Conservation (phyloP, 2,797 vertebrate genomes). For the Takifugu ocellatus region DNA sequence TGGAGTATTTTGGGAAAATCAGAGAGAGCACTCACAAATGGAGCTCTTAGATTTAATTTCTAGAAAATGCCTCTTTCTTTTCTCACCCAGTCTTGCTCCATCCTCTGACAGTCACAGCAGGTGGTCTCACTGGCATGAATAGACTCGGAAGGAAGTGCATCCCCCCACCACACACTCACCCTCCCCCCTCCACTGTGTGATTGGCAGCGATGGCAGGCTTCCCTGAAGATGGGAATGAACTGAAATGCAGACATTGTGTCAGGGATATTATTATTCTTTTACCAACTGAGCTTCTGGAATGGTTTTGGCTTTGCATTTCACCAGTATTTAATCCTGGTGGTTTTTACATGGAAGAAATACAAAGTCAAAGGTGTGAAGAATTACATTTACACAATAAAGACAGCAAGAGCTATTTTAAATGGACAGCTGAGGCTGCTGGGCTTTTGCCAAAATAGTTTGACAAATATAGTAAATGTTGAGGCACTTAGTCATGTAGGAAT, state of each 20-base stretch:
- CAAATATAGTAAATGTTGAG: too few species aligned
- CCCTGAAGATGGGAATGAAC: conserved; percentile 64
- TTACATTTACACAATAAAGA: too few species aligned
- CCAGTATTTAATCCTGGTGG: conserved; percentile 2
- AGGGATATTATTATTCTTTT: conserved; percentile 35
- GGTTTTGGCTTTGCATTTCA: conserved; percentile 28
- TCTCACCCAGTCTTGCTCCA: conserved; percentile 43
- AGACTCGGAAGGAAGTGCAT: conserved; percentile 77
- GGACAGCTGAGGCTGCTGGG: too few species aligned
- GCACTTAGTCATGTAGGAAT: too few species aligned
- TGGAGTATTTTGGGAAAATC: conserved; percentile 1
- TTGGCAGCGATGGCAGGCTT: conserved; percentile 73
- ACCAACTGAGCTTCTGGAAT: conserved; percentile 43
- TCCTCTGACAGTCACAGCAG: conserved; percentile 77
- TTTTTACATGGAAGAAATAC: too few species aligned
- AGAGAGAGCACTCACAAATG: conserved; percentile 23
- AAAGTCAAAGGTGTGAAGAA: too few species aligned
- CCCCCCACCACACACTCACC: conserved; percentile 17
- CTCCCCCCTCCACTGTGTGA: conserved; percentile 52
- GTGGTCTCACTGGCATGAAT: conserved; percentile 76
- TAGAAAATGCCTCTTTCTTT: conserved; percentile 49
- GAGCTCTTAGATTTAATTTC: conserved; percentile 29
- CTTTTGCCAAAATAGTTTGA: not conserved
- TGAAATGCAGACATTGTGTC: conserved; percentile 53
- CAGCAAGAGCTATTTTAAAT: too few species aligned